Evolutionary conservation across 2,888 invertebrate genomes (phyloP), one percentile per base, ranked within the genome.

Genomic region (Matsumyia berberina): DNA sequence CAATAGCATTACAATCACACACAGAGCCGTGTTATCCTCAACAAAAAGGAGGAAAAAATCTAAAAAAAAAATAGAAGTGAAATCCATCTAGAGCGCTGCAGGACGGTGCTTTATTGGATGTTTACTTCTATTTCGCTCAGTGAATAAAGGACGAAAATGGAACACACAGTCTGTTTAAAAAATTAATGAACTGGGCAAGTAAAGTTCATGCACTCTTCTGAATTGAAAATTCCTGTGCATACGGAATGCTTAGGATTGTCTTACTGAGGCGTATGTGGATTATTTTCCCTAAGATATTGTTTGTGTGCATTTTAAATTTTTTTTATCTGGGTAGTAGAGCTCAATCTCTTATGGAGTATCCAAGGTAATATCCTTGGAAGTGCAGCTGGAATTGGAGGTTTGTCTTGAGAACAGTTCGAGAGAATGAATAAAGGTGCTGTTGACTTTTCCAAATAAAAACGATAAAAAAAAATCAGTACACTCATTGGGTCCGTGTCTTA

Each of bases 161-260:
- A 58, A 19, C n/a, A 15, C 15, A 15, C 24, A 42, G 17, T 15
- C 29, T 11, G 44, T 37, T 37, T 70, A 58, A 58, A 58, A 70
- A 70, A 58, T 58, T 49, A 37, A 70, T 70, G 70, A 69, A 37
- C 37, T 37, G 44, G 57, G 35, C 12, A 24, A 46, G 9, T 33
- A 24, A 33, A 15, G 69, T 35, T 70, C 33, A 46, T 33, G 31
- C 51, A 15, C 17, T 62, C 42, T 62, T 51, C 31, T 39, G 29
- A 49, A 51, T 66, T 37, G 11, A 62, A 24, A 24, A 3, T 24
- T 1, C 35, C 15, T 15, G 31, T 8, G 5, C 15, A 5, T 31
- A n/a, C 15, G n/a, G n/a, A n/a, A n/a, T n/a, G n/a, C n/a, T n/a
- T n/a, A n/a, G 24, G 24, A 24, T 24, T 4, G 24, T 24, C 4